Base-by-base conservation (phyloP, 2,113 vertebrate species). In the Barbus barbus region DNA sequence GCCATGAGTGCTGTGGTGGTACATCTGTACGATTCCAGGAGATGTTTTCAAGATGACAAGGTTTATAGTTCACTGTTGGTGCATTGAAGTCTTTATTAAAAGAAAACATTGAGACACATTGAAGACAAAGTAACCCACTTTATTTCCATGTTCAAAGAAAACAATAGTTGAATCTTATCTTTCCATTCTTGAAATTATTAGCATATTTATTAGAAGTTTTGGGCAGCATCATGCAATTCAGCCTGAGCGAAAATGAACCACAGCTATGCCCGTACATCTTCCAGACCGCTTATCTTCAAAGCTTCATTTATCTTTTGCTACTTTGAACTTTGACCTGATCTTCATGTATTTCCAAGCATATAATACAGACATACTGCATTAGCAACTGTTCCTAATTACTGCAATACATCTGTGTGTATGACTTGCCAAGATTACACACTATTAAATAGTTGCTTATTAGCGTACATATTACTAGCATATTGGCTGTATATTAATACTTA, bases 171-270 rank as follows among this genome's bases (percentile, higher is more conserved):
- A 48, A 74, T 9, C 12, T 74, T 28, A 48, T 51, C 14, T 20
- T 75, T 75, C 24, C 12, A 75, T 75, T 51, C 41, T 51, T 75
- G 73, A n/a, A 75, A 75, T 75, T 18, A 75, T 75, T 75, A 31
- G 26, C 46, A 7, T 26, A 16, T 51, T 51, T 48, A 38, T 69
- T 18, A 9, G 8, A 36, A 3, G 31, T 69, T 36, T 69, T 36
- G 28, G 8, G 18, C 14, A 18, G 36, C 16, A 1, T 31, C 63
- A 33, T 56, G 53, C 20, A 53, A 53, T 53, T 20, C 51, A 56
- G 46, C 46, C 46, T 48, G 53, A 58, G 22, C 0, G 53, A 58
- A 58, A 58, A 8, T n/a, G 53, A 58, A n/a, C 22, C 53, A 56
- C 14, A 48, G n/a, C n/a, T 38, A 38, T 38, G 36, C 36, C 4